Base-by-base conservation (phyloP, 2,113 vertebrate genomes). In the Ornithorhynchus anatinus region DNA sequence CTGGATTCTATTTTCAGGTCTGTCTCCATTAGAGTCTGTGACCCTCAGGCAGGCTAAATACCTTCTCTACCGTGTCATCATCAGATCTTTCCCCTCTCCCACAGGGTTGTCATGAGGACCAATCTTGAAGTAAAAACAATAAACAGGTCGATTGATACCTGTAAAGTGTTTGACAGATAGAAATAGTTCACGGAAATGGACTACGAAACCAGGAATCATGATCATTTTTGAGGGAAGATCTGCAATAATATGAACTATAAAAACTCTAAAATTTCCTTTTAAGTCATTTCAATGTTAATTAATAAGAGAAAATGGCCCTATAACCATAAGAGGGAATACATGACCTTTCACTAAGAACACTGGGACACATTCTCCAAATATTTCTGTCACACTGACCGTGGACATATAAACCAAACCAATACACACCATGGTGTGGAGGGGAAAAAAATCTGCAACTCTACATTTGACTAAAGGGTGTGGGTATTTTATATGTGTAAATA, bases 321-420 rank as follows among this genome's bases (percentile, higher is more conserved):
- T 80, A 79, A 48, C 69, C n/a, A 59, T 20, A 43, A 36, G 67
- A 78, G 19, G 65, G 37, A 59, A 90, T 74, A 89, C 45, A 70
- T 22, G 57, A 48, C 47, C 52, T 86, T 91, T 82, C 59, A 77
- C 48, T 75, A 59, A 25, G 29, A 80, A 61, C 47, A 77, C 10
- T 88, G 43, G 10, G 82, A 23, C 73, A 57, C 75, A 90, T 91
- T 89, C 75, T 73, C 52, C 75, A 86, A 70, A 90, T 82, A 78
- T 69, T 90, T 90, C 45, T 66, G 71, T 45, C 65, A 82, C 62
- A 52, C 69, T 79, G 69, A 86, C 82, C 70, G 69, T 58, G 72
- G 66, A 78, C 77, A 84, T 77, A 68, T 57, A 50, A 76, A 80
- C 65, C 40, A 85, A 69, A 73, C 64, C 39, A 72, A 47, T 38